Evolutionary conservation across 2,113 vertebrate genomes (phyloP).

Genomic region (Pholis gunnellus): DNA sequence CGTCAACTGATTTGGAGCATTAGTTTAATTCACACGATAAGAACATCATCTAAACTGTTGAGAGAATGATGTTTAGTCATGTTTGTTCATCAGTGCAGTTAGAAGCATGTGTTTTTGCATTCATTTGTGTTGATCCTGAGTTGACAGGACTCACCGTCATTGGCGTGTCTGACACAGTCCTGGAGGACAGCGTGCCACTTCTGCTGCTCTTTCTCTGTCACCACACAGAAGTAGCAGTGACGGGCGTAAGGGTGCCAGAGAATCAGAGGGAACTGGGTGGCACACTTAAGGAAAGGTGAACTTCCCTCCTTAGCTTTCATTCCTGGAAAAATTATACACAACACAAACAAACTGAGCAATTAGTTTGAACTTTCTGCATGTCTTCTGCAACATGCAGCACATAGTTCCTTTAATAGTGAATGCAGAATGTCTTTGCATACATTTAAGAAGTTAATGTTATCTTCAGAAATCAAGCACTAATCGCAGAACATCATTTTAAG

Average conservation of each 20-base stretch:
- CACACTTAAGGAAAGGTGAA: slow-evolving; percentile 89
- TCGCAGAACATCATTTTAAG: not conserved
- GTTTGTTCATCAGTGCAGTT: not conserved
- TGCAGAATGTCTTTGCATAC: not conserved
- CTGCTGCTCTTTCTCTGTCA: slow-evolving; percentile 90
- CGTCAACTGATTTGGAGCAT: not conserved
- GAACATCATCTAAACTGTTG: not conserved
- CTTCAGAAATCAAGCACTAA: not conserved
- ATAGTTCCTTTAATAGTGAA: not conserved
- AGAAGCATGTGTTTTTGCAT: not conserved
- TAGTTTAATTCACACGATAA: not conserved
- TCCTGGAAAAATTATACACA: slow-evolving; percentile 75
- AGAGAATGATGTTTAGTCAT: not conserved
- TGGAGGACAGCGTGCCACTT: slow-evolving; percentile 94
- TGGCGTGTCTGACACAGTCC: slow-evolving; percentile 92
- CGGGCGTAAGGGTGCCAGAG: slow-evolving; percentile 92
- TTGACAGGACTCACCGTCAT: slow-evolving; percentile 87
- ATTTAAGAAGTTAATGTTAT: not conserved
- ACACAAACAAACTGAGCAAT: not conserved
- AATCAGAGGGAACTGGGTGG: slow-evolving; percentile 90
- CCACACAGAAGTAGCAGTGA: slow-evolving; percentile 92
- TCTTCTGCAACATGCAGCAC: not conserved
- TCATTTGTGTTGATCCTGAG: not conserved
- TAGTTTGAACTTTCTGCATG: not conserved
- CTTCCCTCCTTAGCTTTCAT: slow-evolving; percentile 86